A percentile compares a stretch with the other conserved stretches of the same genome.
Evolutionary conservation across 53 echinoderm and acorn worm genomes (phyloP).

Genomic region (Arbacia lixula): DNA sequence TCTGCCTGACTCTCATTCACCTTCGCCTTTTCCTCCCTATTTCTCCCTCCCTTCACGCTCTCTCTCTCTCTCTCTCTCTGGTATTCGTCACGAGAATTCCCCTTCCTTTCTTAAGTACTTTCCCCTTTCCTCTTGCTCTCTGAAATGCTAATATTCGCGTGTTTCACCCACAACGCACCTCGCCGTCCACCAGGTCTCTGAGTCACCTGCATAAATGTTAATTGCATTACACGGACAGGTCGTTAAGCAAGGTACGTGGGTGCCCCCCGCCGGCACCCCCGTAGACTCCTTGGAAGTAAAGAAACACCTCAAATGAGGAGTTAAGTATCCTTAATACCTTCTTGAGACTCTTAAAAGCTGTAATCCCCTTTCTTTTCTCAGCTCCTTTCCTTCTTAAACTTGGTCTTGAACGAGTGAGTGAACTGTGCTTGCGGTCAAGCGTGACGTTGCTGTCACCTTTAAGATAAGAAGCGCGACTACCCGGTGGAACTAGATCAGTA

Average conservation of each 20-base stretch:
- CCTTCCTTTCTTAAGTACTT: no score
- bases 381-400: background rate
- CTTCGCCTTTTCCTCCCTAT: no score
- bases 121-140: no score
- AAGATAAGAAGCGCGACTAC: conserved; percentile 3
- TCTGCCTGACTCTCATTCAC: no score
- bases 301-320: background rate
- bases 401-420: background rate
- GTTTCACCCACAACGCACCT: no score
- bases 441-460: conserved; percentile 4
- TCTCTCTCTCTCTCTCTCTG: no score
- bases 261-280: conserved; percentile 1
- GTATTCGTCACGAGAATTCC: no score
- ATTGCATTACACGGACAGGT: background rate
- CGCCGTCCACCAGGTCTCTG: conserved; percentile 26
- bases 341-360: background rate
- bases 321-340: background rate
- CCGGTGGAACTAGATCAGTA: conserved; percentile 11
- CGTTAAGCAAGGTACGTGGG: background rate
- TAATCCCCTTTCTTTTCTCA: background rate
- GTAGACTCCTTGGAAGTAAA: background rate
- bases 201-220: background rate
- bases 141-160: no score
- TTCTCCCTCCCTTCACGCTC: no score
- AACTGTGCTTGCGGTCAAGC: background rate